Evolutionary conservation across 1,140 invertebrate species (phyloP), one percentile per base, ranked within the genome.

Genomic region (Calliopsis andreniformis): DNA sequence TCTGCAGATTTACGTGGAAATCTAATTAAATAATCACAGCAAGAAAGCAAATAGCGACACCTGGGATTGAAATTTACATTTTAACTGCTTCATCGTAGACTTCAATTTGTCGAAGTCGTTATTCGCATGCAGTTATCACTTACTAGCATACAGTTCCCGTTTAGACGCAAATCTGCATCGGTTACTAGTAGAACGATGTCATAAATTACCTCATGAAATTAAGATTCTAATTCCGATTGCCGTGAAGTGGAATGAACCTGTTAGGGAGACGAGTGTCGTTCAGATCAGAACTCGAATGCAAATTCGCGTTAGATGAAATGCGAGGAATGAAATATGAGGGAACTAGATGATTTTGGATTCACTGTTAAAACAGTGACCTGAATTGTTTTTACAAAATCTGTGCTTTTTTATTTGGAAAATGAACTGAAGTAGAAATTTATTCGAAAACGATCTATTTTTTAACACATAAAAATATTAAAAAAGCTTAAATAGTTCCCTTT

Each of bases 11-110:
- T 10, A 14, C 7, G 20, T 23, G 23, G 7, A 28, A 53, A 28
- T 53, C 25, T 28, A 28, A 53, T 28, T 53, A 53, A 53, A 12
- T 53, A 53, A 53, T 4, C 3, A 3, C 23, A 53, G 8, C 10
- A 16, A 4, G 20, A 12, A 4, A n/a, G 14, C 10, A 47, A 12
- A 28, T 14, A 14, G n/a, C 20, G 49, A 23, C 28, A 10, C 3
- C 23, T 28, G 49, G 23, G 6, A 53, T 53, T 53, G 23, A 28
- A 53, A 53, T 53, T 53, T 53, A 53, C 49, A 53, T 53, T 14
- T 53, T 53, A 28, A 53, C 23, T 2, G 28, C 23, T 3, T 16
- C 14, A 10, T 14, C 49, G 1, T 8, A 3, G 7, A 23, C 10
- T 14, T 53, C 23, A 12, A 53, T 28, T 53, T 53, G 10, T 53